Evolutionary conservation across 2,888 invertebrate genomes (phyloP), one percentile per base, ranked within the genome.

Genomic region (Pteria penguin): DNA sequence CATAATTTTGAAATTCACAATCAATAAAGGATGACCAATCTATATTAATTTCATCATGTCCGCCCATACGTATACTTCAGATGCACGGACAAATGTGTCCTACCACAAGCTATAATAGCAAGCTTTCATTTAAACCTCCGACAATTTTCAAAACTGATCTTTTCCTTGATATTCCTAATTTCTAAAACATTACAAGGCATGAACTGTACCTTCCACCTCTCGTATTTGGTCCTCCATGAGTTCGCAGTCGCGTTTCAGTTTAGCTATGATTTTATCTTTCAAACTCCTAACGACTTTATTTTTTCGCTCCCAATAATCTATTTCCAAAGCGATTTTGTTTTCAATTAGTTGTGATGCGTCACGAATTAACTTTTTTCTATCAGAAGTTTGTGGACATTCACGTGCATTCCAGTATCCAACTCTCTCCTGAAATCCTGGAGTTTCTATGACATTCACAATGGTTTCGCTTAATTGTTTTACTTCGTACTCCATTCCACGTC

Each of bases 151-250:
- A n/a, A n/a, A n/a, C n/a, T n/a, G n/a, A n/a, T n/a, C n/a, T n/a
- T n/a, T n/a, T n/a, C n/a, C n/a, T n/a, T n/a, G n/a, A n/a, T n/a
- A n/a, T n/a, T n/a, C n/a, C n/a, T n/a, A n/a, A n/a, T n/a, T n/a
- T n/a, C n/a, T n/a, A n/a, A n/a, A n/a, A n/a, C n/a, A n/a, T n/a
- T n/a, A 32, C 4, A 33, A 63, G 5, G 3, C 31, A 22, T 4
- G 27, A 1, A 31, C 8, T 80, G 58, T 78, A 85, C 90, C 84
- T 85, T 88, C 88, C 29, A 90, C 76, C 27, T 87, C 80, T 29
- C 81, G 76, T 5, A 89, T 78, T 65, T 90, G 89, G 66, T 87
- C 81, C 45, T 88, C 88, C 84, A 90, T 86, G 1, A 88, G 79
- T 24, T 87, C 86, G 31, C 88, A 84, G 54, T 88, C 86, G 8